Conservation (phyloP, 2,888 invertebrate species). For the Andrena bucephala region DNA sequence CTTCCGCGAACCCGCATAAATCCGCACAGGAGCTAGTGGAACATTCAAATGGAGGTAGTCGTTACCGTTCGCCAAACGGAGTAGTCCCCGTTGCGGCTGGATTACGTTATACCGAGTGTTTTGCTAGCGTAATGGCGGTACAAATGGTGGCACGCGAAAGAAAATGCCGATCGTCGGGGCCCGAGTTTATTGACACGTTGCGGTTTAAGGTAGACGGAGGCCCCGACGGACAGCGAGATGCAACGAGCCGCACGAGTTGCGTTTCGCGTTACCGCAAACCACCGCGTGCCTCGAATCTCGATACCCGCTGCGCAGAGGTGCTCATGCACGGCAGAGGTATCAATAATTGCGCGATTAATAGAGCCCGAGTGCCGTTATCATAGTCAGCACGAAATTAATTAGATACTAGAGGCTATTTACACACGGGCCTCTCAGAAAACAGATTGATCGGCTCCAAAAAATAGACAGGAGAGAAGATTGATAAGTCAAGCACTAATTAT, state of each 20-base stretch:
- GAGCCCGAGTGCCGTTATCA: background rate
- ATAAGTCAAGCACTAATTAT: too few relatives aligned
- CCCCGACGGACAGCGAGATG: constrained; percentile 38
- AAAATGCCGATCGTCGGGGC: constrained; percentile 15
- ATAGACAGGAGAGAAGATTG: too few relatives aligned
- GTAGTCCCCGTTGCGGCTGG: constrained; percentile 12
- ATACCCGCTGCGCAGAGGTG: constrained; percentile 6
- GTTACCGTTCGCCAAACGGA: background rate
- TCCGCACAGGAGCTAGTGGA: background rate
- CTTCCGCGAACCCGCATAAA: too few relatives aligned
- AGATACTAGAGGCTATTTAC: too few relatives aligned
- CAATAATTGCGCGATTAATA: constrained; percentile 11
- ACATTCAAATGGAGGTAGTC: background rate
- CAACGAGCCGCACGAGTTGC: constrained; percentile 43
- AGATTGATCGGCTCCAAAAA: too few relatives aligned
- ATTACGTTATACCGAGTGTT: constrained; percentile 35
- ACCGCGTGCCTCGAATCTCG: constrained; percentile 38
- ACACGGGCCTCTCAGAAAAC: too few relatives aligned
- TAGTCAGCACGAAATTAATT: too few relatives aligned
- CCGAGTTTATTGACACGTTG: constrained; percentile 65
- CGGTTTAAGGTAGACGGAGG: constrained; percentile 47
- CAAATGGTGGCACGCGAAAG: constrained; percentile 37
- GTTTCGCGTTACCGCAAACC: constrained; percentile 58
- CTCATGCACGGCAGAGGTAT: constrained; percentile 5
- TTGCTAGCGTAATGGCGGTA: constrained; percentile 29